Evolutionary conservation across 2,797 vertebrate genomes (phyloP).

Genomic region (Myiotriccus ornatus): DNA sequence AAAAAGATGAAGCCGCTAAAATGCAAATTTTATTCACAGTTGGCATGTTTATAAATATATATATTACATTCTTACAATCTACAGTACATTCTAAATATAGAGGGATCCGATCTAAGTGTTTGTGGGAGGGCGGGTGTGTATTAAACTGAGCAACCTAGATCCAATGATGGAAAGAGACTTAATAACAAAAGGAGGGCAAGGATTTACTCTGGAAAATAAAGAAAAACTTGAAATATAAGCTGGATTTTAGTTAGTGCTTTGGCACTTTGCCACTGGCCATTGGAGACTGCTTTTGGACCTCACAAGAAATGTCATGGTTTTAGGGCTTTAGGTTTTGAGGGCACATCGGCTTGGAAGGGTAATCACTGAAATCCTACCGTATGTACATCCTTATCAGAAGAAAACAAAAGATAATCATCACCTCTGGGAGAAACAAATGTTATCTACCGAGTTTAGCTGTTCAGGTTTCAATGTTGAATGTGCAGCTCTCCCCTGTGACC

Average conservation of each 20-base stretch:
- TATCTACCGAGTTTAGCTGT: not conserved
- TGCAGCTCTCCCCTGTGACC: not conserved
- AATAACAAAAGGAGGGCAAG: not conserved
- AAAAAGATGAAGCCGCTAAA: constrained; percentile 60
- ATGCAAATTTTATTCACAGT: constrained; percentile 75
- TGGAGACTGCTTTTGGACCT: not conserved
- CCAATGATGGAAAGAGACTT: not conserved
- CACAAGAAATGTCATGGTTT: not conserved
- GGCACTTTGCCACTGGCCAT: not conserved
- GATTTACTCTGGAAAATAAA: not conserved
- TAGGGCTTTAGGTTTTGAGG: not conserved
- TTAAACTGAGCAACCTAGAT: constrained; percentile 20
- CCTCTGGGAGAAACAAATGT: not conserved
- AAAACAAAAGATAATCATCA: not conserved
- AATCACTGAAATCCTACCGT: not conserved
- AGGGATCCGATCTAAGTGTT: constrained; percentile 23
- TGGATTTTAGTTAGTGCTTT: constrained; percentile 14
- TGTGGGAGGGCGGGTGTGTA: not conserved
- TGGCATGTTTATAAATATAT: constrained; percentile 76
- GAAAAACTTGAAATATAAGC: not conserved
- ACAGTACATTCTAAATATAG: constrained; percentile 62
- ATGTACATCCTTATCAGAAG: constrained; percentile 1
- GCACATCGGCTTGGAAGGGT: not conserved
- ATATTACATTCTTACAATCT: constrained; percentile 77
- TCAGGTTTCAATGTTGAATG: not conserved